A percentile compares a stretch with the other conserved stretches of the same genome.
Evolutionary conservation across 53 echinoderm and acorn worm species (phyloP).

Genomic region (Astropecten irregularis): DNA sequence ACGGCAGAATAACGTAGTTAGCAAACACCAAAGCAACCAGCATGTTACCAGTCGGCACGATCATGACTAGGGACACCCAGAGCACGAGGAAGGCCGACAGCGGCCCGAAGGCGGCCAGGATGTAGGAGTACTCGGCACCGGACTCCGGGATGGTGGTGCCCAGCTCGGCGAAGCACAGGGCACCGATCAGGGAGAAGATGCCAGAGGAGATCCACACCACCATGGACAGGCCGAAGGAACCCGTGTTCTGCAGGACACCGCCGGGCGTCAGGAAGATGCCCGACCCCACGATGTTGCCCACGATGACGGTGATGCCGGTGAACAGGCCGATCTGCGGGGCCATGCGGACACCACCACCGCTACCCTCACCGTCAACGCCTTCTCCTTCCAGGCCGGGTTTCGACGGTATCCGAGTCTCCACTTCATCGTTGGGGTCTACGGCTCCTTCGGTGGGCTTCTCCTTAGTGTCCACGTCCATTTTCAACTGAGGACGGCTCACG

Average conservation of each 20-base stretch:
- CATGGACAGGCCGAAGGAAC: slow-evolving; percentile 78
- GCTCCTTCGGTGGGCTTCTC: neutral
- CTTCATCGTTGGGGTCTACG: neutral
- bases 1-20: slow-evolving; percentile 76
- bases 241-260: slow-evolving; percentile 63
- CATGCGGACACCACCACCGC: slow-evolving; percentile 37
- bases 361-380: neutral
- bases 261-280: slow-evolving; percentile 80
- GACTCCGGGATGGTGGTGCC: slow-evolving; percentile 78
- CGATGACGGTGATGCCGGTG: slow-evolving; percentile 69
- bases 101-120: slow-evolving; percentile 65
- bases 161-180: slow-evolving; percentile 78
- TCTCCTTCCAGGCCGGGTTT: neutral
- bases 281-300: slow-evolving; percentile 76
- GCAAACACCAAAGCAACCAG: slow-evolving; percentile 74
- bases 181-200: slow-evolving; percentile 71
- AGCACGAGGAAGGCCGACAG: slow-evolving; percentile 73
- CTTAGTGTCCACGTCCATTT: no score
- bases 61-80: slow-evolving; percentile 76
- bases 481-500: no score
- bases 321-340: slow-evolving; percentile 67
- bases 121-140: slow-evolving; percentile 78
- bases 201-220: slow-evolving; percentile 77
- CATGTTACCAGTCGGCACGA: slow-evolving; percentile 77
- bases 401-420: no score